Percentiles rank a stretch among this genome's conserved stretches.
Conservation (phyloP, 2,888 invertebrate genomes). For the Tachina grossa region DNA sequence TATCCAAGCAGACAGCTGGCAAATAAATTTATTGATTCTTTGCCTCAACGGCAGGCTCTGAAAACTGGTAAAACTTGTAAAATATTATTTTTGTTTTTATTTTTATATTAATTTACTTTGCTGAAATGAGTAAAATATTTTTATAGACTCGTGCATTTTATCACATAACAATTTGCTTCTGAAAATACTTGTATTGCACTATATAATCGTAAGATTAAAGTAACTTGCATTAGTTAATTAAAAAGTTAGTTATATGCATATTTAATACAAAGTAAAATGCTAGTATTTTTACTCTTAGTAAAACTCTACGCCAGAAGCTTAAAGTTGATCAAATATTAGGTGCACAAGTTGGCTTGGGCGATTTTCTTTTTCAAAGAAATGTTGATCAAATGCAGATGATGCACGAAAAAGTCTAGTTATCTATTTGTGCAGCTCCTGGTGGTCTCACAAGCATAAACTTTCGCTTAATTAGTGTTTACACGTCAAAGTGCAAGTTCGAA, state of each 20-base stretch:
- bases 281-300: not conserved
- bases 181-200: conserved; percentile 24
- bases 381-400: too few relatives aligned
- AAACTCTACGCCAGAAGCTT: not conserved
- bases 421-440: too few relatives aligned
- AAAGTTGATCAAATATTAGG: not conserved
- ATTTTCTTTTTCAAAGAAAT: not conserved
- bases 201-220: conserved; percentile 12
- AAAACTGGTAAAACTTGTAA: conserved; percentile 68
- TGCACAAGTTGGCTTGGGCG: not conserved
- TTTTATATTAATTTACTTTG: conserved; percentile 4
- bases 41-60: conserved; percentile 47
- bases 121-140: conserved; percentile 20
- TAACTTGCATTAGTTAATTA: not conserved
- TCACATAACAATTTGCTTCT: conserved; percentile 19
- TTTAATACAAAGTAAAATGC: conserved; percentile 17
- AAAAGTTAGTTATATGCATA: not conserved
- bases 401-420: too few relatives aligned
- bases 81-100: conserved; percentile 10
- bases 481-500: too few relatives aligned
- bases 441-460: too few relatives aligned
- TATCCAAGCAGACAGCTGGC: conserved; percentile 28
- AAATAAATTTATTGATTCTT: conserved; percentile 56
- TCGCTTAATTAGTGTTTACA: too few relatives aligned
- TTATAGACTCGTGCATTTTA: conserved; percentile 32